Evolutionary conservation across 2,888 invertebrate species (phyloP).

Genomic region (Diabrotica balteata): DNA sequence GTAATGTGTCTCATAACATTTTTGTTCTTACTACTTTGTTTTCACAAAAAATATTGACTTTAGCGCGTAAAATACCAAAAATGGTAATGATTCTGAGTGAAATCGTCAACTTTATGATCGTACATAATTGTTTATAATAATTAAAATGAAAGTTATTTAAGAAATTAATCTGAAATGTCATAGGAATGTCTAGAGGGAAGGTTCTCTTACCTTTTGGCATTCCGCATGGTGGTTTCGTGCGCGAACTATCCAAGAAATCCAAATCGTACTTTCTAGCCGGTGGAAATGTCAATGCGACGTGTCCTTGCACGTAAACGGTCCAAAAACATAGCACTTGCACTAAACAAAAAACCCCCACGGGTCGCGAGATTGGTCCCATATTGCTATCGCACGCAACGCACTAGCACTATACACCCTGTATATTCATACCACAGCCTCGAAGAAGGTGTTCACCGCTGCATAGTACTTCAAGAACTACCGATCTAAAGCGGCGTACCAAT

Average conservation of each 20-base stretch:
- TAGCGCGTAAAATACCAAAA: too few species aligned
- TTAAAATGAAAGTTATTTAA: too few species aligned
- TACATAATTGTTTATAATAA: too few species aligned
- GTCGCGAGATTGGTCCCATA: slow-evolving; percentile 8
- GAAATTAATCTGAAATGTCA: too few species aligned
- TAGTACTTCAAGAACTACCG: slow-evolving; percentile 32
- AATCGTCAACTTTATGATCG: too few species aligned
- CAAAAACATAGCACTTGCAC: slow-evolving; percentile 33
- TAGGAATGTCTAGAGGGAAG: too few species aligned
- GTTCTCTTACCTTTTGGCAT: slow-evolving; percentile 86
- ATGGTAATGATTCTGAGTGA: too few species aligned
- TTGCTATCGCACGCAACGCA: slow-evolving; percentile 1
- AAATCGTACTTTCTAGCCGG: slow-evolving; percentile 87
- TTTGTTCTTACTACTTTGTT: too few species aligned
- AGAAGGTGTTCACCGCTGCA: slow-evolving; percentile 26
- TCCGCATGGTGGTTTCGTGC: slow-evolving; percentile 91
- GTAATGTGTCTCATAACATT: too few species aligned
- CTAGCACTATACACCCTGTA: slow-evolving; percentile 20
- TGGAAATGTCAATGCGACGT: slow-evolving; percentile 89
- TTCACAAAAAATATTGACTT: too few species aligned
- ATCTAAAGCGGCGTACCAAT: slow-evolving; percentile 15
- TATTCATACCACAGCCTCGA: slow-evolving; percentile 22
- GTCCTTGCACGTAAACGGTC: slow-evolving; percentile 54
- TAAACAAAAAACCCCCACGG: slow-evolving; percentile 9
- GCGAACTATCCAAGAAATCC: slow-evolving; percentile 90